Conservation (phyloP, 2,797 vertebrate species). For the Simalia tracyae region DNA sequence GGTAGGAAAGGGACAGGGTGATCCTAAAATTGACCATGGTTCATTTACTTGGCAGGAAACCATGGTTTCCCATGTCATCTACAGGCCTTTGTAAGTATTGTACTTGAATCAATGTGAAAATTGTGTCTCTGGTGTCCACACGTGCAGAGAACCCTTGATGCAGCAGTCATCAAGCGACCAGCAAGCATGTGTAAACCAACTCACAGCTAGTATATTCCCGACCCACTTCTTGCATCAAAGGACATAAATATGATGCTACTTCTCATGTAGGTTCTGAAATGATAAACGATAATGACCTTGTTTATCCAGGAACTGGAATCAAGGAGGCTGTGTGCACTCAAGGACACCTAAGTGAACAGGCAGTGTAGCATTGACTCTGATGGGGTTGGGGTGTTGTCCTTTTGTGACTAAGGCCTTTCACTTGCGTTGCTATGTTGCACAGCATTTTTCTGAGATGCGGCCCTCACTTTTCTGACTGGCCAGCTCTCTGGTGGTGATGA, state of each 20-base stretch:
- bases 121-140: background rate
- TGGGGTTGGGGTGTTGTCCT: conserved; percentile 15
- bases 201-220: background rate
- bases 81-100: background rate
- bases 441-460: conserved; percentile 46
- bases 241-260: conserved; percentile 7
- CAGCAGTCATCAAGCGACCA: background rate
- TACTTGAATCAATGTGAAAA: background rate
- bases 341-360: background rate
- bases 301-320: conserved; percentile 18
- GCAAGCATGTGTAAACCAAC: background rate
- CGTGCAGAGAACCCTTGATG: background rate
- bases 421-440: conserved; percentile 52
- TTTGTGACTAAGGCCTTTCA: conserved; percentile 40
- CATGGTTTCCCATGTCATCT: background rate
- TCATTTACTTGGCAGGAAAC: background rate
- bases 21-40: background rate
- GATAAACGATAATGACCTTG: background rate
- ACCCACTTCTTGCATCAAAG: conserved; percentile 18
- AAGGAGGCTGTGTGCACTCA: background rate
- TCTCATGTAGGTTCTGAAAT: background rate
- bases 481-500: conserved; percentile 37
- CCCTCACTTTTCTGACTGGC: conserved; percentile 48
- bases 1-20: background rate
- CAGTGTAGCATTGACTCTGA: background rate